Evolutionary conservation across 2,888 invertebrate species (phyloP).

Genomic region (Nasonovia ribisnigri): DNA sequence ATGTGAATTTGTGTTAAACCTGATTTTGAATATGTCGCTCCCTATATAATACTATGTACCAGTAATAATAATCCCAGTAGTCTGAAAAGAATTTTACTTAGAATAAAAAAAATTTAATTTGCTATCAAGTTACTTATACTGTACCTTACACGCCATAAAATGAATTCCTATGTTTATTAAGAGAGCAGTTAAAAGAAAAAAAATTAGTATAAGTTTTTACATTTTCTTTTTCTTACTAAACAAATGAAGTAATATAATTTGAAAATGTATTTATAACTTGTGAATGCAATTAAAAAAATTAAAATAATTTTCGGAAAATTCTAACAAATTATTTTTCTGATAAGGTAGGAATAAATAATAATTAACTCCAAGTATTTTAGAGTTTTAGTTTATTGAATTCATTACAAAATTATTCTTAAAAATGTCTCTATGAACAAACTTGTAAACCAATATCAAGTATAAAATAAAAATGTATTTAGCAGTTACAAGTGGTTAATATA

Average conservation of each 20-base stretch:
- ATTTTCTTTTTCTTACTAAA: too few relatives aligned
- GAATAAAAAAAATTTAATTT: background rate
- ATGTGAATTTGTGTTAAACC: background rate
- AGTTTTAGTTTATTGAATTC: background rate
- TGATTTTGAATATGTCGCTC: background rate
- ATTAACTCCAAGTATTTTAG: background rate
- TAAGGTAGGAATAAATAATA: background rate
- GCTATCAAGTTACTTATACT: background rate
- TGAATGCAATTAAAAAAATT: background rate
- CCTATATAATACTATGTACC: background rate
- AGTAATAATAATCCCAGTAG: too few relatives aligned
- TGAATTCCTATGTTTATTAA: slow-evolving; percentile 1
- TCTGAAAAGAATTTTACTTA: too few relatives aligned
- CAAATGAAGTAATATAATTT: too few relatives aligned
- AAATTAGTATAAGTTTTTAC: background rate
- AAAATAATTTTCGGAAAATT: background rate
- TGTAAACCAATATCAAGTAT: background rate
- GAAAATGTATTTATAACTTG: background rate
- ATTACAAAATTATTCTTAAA: background rate
- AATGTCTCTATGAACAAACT: background rate
- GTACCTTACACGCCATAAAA: background rate
- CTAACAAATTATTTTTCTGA: background rate
- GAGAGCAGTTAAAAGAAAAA: too few relatives aligned
- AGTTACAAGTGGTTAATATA: background rate
- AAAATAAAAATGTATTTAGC: background rate